These are phyloP conservation scores for Parnassius apollo DNA, from an alignment of 2,888 invertebrate genomes.

Conservation along the genomic window DNA sequence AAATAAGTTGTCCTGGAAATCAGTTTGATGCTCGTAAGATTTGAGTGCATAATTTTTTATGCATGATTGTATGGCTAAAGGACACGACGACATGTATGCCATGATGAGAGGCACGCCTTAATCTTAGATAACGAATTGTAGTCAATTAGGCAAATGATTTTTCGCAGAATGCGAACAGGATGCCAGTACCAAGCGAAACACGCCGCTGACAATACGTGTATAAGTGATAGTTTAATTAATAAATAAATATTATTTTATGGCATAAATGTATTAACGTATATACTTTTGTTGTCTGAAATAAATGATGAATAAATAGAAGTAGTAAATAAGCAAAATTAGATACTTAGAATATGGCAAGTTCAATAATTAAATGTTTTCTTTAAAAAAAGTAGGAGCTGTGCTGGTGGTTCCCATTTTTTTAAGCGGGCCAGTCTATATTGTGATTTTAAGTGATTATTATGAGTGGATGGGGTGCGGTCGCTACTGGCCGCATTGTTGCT, in stretches of 20 bases:
- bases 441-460: conserved; percentile 70
- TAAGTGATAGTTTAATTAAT: too few species aligned
- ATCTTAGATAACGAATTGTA: conserved; percentile 12
- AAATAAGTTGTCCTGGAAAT: background rate
- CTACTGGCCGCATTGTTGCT: conserved; percentile 67
- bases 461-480: conserved; percentile 42
- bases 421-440: conserved; percentile 41
- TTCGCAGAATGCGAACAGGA: too few species aligned
- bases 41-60: conserved; percentile 10
- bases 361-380: conserved; percentile 1
- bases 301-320: too few species aligned
- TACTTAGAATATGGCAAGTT: background rate
- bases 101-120: conserved; percentile 9
- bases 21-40: conserved; percentile 6
- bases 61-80: conserved; percentile 13
- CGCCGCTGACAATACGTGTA: too few species aligned
- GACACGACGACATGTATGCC: conserved; percentile 15
- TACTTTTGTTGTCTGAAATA: too few species aligned
- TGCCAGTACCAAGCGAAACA: too few species aligned
- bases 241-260: too few species aligned
- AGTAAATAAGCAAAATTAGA: too few species aligned
- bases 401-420: background rate
- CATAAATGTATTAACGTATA: too few species aligned
- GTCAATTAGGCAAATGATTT: conserved; percentile 8
- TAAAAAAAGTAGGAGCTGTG: conserved; percentile 3